Percentiles rank a stretch among this genome's conserved stretches.
These are phyloP conservation scores for Microtus richardsoni DNA, from an alignment of 2,113 vertebrate genomes.

Conservation along the genomic window DNA sequence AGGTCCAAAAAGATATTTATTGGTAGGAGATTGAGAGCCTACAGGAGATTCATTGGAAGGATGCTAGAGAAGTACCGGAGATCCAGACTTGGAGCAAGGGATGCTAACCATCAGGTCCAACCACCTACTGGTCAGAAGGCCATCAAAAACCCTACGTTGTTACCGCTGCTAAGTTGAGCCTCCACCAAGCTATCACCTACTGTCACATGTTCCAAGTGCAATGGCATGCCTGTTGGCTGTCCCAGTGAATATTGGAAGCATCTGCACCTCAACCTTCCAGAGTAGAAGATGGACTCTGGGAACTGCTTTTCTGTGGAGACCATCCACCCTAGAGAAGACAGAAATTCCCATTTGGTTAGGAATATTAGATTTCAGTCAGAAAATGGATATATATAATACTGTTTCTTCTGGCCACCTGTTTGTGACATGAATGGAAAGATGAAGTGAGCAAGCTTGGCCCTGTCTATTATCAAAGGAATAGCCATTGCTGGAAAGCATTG, in stretches of 20 bases:
- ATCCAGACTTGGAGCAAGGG: not conserved
- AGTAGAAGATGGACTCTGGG: not conserved
- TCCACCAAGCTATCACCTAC: not conserved
- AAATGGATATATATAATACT: not conserved
- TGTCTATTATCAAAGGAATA: conserved; percentile 36
- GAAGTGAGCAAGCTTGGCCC: not conserved
- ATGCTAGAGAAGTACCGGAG: not conserved
- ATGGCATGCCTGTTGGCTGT: not conserved
- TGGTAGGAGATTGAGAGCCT: not conserved
- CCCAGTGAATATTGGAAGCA: not conserved
- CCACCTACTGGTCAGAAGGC: not conserved
- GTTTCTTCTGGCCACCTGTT: not conserved
- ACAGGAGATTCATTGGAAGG: not conserved
- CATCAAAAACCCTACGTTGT: not conserved
- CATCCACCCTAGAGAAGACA: not conserved
- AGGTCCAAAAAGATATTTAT: not conserved
- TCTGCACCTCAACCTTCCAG: not conserved
- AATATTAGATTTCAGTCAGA: not conserved
- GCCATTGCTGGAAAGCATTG: not conserved
- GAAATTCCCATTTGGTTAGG: not conserved
- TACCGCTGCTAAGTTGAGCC: not conserved
- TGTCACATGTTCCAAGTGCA: not conserved
- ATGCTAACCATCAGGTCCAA: not conserved
- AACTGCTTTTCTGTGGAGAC: not conserved
- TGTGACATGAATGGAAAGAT: not conserved